Base-by-base conservation (phyloP, 2,888 invertebrate species). In the Plutella xylostella region DNA sequence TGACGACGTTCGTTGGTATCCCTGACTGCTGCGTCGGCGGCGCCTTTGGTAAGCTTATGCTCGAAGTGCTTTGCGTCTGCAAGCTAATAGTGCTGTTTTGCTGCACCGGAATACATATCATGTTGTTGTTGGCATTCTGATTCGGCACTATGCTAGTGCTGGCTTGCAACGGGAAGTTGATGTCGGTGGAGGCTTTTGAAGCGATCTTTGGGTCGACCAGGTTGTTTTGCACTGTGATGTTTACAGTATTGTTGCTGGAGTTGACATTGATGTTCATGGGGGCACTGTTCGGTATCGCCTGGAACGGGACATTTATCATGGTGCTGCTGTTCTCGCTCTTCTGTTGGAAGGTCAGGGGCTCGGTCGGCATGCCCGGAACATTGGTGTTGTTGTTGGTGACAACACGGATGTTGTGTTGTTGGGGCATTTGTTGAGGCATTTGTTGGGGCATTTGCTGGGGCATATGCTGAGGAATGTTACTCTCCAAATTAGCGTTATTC, bases 1-100 rank as follows among this genome's bases (percentile, higher is more conserved):
- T 89, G 0, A 91, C 91, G 43, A 91, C 88, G 64, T 90, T 91
- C 11, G 90, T 90, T 15, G 90, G 90, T 55, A 90, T 88, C 28
- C 86, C 85, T 48, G 77, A 78, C 56, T 87, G 86, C 60, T 87
- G 88, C 49, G 88, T 87, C 11, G 85, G 79, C 22, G 85, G 83
- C 43, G 88, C 87, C 56, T 87, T 87, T 15, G 89, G 88, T 49
- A 89, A 72, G 48, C 84, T 85, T 51, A 88, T 88, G 57, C 87
- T 87, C 28, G 86, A 74, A 55, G 77, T 76, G 48, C 73, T 85
- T 56, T 84, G 85, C 11, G 77, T 74, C 17, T 84, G 84, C 49
- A 85, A 63, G 55, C 73, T 85, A 17, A 85, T 85, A 7, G 84
- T 77, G 50, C 67, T 79, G 50, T 73, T 80, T 46, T 70, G 74